phyloP scores from a whole-genome alignment of 2,888 invertebrate genomes.

The Coenonympha glycerion region DNA sequence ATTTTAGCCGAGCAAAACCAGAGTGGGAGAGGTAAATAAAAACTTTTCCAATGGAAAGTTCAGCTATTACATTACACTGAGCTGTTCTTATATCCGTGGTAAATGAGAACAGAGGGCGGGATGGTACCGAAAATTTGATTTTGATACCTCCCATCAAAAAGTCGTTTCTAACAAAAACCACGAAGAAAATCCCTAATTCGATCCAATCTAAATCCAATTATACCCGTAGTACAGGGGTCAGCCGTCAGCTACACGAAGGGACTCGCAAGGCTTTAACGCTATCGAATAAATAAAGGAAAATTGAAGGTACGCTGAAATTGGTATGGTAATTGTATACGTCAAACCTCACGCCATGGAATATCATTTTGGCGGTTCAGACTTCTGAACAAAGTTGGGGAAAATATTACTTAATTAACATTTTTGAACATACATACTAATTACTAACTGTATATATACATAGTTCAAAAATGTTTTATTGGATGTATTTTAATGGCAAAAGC shows the following conservation, averaged over 20 bases:
- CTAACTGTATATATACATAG: too few species aligned
- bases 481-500: too few species aligned
- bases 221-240: conserved; percentile 53
- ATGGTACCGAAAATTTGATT: conserved; percentile 50
- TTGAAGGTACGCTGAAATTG: conserved; percentile 3
- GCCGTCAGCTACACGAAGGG: conserved; percentile 45
- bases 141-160: conserved; percentile 69
- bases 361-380: not conserved
- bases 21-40: conserved; percentile 6
- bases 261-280: conserved; percentile 6
- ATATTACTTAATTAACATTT: not conserved
- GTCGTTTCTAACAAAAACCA: conserved; percentile 66
- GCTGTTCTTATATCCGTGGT: conserved; percentile 21
- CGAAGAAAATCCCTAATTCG: conserved; percentile 64
- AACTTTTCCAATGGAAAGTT: conserved; percentile 25
- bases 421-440: too few species aligned
- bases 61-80: conserved; percentile 24
- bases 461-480: too few species aligned
- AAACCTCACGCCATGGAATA: conserved; percentile 2
- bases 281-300: conserved; percentile 7
- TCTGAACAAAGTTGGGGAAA: not conserved
- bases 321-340: conserved; percentile 8
- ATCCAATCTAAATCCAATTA: conserved; percentile 73
- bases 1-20: conserved; percentile 6
- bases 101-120: conserved; percentile 22